Conservation (phyloP, 2,797 vertebrate genomes). For the Falco novaeseelandiae region DNA sequence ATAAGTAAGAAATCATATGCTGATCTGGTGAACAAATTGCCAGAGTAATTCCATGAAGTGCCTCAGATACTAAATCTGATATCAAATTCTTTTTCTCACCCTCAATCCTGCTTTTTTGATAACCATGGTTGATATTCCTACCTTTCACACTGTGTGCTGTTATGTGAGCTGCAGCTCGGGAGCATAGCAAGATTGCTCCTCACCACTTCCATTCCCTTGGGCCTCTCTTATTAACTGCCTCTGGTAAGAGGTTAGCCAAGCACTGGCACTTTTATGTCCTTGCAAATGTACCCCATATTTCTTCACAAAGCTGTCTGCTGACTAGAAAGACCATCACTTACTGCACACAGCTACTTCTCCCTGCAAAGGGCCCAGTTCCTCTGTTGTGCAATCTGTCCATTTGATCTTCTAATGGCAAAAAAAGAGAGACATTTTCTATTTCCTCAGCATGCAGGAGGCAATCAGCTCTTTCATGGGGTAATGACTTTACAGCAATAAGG, state of each 20-base stretch:
- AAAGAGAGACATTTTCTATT: not conserved
- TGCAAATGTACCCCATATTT: not conserved
- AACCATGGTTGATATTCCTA: not conserved
- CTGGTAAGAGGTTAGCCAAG: not conserved
- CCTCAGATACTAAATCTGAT: constrained; percentile 11
- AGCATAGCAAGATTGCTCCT: not conserved
- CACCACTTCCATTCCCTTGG: not conserved
- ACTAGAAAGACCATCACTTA: not conserved
- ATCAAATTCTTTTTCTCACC: not conserved
- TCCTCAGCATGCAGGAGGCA: not conserved
- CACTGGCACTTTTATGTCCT: not conserved
- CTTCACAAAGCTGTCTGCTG: not conserved
- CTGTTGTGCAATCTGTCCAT: constrained; percentile 42
- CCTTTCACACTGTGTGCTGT: rapidly evolving
- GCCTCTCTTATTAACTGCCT: not conserved
- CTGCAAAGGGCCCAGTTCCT: constrained; percentile 3
- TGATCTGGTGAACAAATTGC: constrained; percentile 15
- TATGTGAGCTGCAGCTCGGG: not conserved
- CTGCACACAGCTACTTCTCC: not conserved
- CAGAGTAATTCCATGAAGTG: not conserved
- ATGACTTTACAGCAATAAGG: not conserved
- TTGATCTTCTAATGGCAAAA: not conserved
- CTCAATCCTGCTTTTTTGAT: not conserved
- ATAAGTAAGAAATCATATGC: not conserved
- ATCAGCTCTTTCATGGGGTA: not conserved